Evolutionary conservation across 2,113 vertebrate species (phyloP), one percentile per base, ranked within the genome.

Genomic region (Malaclemys terrapin): DNA sequence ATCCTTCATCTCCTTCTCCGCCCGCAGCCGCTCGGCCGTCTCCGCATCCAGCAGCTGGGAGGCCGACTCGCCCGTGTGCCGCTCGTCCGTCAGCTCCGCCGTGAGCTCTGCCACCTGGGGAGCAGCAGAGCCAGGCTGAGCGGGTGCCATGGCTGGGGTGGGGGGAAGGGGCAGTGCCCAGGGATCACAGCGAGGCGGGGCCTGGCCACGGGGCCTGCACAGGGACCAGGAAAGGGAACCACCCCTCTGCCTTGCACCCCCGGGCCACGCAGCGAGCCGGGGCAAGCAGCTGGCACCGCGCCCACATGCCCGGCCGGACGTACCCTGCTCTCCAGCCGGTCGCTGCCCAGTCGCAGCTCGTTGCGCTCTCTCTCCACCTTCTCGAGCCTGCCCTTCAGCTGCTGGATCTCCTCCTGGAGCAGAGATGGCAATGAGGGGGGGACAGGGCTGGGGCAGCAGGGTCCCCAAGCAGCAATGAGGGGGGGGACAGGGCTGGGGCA

Each of bases 1-100:
- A 89, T 99, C 99, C 96, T 99, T 99, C 99, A 99, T 99, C 90
- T 99, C 99, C 89, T 99, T 99, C 97, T 99, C 99, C 0, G 99
- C 98, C 8, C 99, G 98, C 35, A 99, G 99, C 93, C 99, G 98
- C 97, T 99, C 99, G 0, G 99, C 98, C 0, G 99, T 99, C 98
- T 99, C 99, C 0, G 98, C 98, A 87, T 99, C 99, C 96, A 99
- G 98, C 96, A 99, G 98, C 98, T 99, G 99, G 82, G 99, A 99
- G n/a, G 99, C 99, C 0, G 99, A 99, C 97, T 99, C 99, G 8
- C 99, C 99, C 0, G 99, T 99, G 98, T 99, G 99, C 2, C 99
- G 98, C 97, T 99, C 99, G 98, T 99, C 99, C 0, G 99, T 98
- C 95, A 99, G 98, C 98, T 99, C 99, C 27, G 99, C 99, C 3